Evolutionary conservation across 2,888 invertebrate species (phyloP), one percentile per base, ranked within the genome.

Genomic region (Cyclophora albipunctata): DNA sequence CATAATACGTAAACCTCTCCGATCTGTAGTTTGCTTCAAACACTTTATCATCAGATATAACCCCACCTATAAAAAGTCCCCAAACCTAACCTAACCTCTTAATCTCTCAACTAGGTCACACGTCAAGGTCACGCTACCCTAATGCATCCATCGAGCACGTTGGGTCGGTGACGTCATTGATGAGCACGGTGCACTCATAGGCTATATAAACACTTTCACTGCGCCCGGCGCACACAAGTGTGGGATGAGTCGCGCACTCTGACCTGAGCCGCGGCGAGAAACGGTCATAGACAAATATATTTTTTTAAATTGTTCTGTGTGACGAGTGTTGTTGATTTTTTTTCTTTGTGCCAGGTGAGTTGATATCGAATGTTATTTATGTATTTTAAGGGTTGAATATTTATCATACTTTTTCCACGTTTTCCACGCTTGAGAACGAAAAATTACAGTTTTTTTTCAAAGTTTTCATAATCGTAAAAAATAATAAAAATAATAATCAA

Each of bases 131-230:
- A 54, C 52, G 52, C 34, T 55, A 42, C 46, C 37, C 37, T 57
- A 59, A 58, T 59, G 54, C 60, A 60, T 58, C 62, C 58, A 67
- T 69, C 59, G 66, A 66, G 63, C 67, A 67, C 71, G 67, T 55
- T 50, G 50, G 54, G 57, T 52, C 54, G 60, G 61, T 79, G 80
- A 81, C 69, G 75, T 77, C 80, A 78, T 51, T 58, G 53, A 67
- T 55, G 67, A 71, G 69, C 69, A 63, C 60, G 65, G 67, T 75
- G 78, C 80, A 78, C 64, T 71, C 69, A 70, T 62, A 83, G 78
- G 84, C 84, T 87, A 87, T 87, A 87, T 84, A 87, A 84, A 66
- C 76, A 83, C 87, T 86, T 85, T 87, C 87, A 80, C 87, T 76
- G 57, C 50, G 54, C 66, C 66, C 64, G 65, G 75, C 83, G 71